Conservation (phyloP, 2,888 invertebrate genomes). For the Amphipoea lucens region DNA sequence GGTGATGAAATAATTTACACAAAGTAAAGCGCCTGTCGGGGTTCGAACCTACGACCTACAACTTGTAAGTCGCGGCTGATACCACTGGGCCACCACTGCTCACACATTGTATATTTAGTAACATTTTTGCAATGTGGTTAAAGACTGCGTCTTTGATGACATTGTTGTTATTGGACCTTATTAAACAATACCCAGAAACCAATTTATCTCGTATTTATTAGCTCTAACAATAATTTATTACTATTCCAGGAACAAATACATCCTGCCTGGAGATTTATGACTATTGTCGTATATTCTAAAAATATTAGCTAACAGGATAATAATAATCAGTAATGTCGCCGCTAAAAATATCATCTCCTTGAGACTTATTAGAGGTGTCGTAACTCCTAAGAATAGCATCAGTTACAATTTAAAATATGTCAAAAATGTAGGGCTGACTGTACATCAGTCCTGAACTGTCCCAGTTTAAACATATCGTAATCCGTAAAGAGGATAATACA, state of each 20-base stretch:
- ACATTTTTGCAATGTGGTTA: neutral
- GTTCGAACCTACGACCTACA: too few relatives aligned
- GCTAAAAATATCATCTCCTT: constrained; percentile 31
- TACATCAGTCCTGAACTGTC: constrained; percentile 45
- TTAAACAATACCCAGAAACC: constrained; percentile 18
- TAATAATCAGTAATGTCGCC: constrained; percentile 17
- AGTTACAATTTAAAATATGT: constrained; percentile 36
- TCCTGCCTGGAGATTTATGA: constrained; percentile 30
- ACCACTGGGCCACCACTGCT: too few relatives aligned
- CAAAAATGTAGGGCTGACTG: constrained; percentile 41
- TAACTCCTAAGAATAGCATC: constrained; percentile 30
- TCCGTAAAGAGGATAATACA: constrained; percentile 73
- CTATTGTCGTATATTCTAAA: constrained; percentile 25
- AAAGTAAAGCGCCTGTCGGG: too few relatives aligned
- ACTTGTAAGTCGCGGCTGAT: too few relatives aligned
- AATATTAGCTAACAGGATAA: constrained; percentile 37
- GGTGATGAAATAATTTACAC: too few relatives aligned
- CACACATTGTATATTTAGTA: neutral
- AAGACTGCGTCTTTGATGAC: too few relatives aligned
- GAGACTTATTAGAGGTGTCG: constrained; percentile 8
- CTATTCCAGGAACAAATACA: constrained; percentile 29
- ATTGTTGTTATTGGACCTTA: neutral
- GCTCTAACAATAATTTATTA: constrained; percentile 2
- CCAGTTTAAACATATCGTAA: constrained; percentile 66
- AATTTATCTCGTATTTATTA: constrained; percentile 3